These are phyloP conservation scores for Glyptemys insculpta DNA, from an alignment of 2,797 vertebrate species.

Conservation along the genomic window DNA sequence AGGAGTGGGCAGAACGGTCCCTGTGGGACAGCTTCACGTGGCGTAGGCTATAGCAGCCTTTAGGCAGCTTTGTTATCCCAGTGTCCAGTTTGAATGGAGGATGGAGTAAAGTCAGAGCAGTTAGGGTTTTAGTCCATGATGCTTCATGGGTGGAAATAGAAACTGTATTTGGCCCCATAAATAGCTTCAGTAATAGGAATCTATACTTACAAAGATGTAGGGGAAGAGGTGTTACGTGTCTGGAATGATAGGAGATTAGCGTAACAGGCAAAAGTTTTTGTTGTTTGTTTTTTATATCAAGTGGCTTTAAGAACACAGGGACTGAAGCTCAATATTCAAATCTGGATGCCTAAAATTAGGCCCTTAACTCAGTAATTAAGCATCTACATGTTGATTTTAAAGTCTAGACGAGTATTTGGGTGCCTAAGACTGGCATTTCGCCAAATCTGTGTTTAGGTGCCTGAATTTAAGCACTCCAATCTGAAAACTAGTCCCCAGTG, in stretches of 20 bases:
- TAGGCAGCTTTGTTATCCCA: too few relatives aligned
- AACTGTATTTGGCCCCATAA: background rate
- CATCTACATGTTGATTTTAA: constrained; percentile 54
- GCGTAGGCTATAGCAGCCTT: background rate
- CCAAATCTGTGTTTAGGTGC: constrained; percentile 56
- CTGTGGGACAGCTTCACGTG: background rate
- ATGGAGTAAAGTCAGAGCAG: background rate
- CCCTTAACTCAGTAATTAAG: constrained; percentile 63
- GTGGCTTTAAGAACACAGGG: constrained; percentile 31
- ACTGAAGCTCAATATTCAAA: constrained; percentile 24
- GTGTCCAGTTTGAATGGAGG: too few relatives aligned
- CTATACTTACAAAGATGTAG: rapidly evolving
- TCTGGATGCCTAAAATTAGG: background rate
- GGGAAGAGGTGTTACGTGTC: background rate
- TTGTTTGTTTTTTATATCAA: background rate
- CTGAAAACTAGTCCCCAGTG: constrained; percentile 14
- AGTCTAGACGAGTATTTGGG: constrained; percentile 45
- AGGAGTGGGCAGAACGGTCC: too few relatives aligned
- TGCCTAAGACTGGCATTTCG: constrained; percentile 61
- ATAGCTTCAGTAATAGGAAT: background rate
- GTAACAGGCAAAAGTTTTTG: background rate
- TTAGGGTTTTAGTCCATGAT: background rate
- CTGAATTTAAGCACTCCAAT: constrained; percentile 9
- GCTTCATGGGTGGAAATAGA: background rate
- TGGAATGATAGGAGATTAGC: background rate